Base-by-base conservation (phyloP, 2,113 vertebrate species). In the Tetrao urogallus region DNA sequence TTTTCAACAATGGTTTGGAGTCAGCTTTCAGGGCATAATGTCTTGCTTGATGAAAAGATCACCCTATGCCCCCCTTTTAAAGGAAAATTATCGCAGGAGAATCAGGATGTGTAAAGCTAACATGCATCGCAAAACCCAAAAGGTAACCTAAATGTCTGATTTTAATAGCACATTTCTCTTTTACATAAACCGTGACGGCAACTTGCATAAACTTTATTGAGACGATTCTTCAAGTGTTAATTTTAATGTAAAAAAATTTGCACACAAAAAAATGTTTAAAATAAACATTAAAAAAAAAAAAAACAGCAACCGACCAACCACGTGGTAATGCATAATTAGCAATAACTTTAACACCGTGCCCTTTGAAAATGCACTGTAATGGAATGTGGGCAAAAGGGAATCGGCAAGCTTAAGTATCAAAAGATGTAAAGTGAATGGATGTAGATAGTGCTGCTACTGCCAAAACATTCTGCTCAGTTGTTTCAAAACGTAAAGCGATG, bases 131-230 rank as follows among this genome's bases (percentile, higher is more conserved):
- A 98, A 98, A 99, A 82, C 96, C 96, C 97, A 88, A 97, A 99
- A 99, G 99, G 99, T 99, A 99, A 99, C 98, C 98, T 98, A 99
- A 99, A 99, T 99, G 98, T 99, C 98, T 98, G 98, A 98, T 98
- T 98, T 99, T 98, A 98, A 97, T 96, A 98, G 98, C 98, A 98
- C 98, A 98, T 98, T 98, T 98, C 98, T 98, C 98, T 98, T 98
- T 98, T 98, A 97, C 98, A 98, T 97, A 99, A 99, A 98, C 98
- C 98, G 98, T 96, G 97, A 98, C 93, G 85, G 97, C 97, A 97
- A 98, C 97, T 98, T 98, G 98, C 98, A 98, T 98, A 98, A 98
- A 95, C 93, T 81, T 76, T 8, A 81, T 77, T 66, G 89, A 60
- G 86, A 96, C 92, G 66, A 47, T 96, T 96, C 97, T 97, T 96